Evolutionary conservation across 1,140 invertebrate genomes (phyloP).

Genomic region (Orchestia grillus): DNA sequence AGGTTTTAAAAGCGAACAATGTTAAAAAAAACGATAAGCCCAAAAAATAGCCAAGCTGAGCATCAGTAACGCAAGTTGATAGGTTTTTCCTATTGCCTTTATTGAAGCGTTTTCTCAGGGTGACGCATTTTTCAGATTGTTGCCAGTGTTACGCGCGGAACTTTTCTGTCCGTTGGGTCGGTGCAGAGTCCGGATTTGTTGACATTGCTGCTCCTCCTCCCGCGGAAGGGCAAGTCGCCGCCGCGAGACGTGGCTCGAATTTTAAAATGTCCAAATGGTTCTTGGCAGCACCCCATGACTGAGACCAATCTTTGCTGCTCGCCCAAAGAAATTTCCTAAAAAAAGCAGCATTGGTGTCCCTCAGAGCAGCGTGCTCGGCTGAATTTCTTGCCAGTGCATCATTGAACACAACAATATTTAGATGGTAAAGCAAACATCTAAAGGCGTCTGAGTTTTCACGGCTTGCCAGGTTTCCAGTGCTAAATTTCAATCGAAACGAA

Average conservation of each 20-base stretch:
- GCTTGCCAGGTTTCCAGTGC: not conserved
- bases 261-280: not conserved
- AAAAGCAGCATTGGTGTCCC: not conserved
- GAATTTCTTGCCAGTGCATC: not conserved
- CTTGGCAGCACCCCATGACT: not conserved
- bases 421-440: not conserved
- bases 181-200: not conserved
- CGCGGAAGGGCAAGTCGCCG: not conserved
- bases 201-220: not conserved
- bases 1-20: too few species aligned
- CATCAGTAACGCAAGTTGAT: not conserved
- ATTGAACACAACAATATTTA: not conserved
- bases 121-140: not conserved
- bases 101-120: not conserved
- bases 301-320: not conserved
- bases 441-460: not conserved
- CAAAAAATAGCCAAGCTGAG: too few species aligned
- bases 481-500: constrained; percentile 37
- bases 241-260: not conserved
- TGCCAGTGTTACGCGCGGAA: not conserved
- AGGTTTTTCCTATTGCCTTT: not conserved
- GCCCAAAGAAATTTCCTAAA: not conserved
- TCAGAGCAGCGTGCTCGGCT: not conserved
- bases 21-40: too few species aligned
- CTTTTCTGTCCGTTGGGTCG: not conserved